Evolutionary conservation across 2,113 vertebrate genomes (phyloP).

Genomic region (Spermophilus dauricus): DNA sequence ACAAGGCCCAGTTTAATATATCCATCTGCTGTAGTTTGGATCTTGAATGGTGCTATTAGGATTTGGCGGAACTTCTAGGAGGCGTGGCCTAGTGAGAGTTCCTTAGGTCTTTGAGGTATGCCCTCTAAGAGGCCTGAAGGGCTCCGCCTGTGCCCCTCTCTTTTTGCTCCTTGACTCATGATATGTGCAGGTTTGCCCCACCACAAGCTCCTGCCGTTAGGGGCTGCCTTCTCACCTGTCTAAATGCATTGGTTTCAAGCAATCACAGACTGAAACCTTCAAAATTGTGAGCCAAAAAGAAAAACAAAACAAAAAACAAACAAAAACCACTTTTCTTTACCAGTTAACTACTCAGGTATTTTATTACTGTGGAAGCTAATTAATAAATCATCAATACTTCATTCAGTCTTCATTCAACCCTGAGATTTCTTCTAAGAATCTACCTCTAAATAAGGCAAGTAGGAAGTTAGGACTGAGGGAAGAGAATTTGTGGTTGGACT

Average conservation of each 20-base stretch:
- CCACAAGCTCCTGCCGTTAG: accelerated
- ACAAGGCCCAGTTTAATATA: not conserved
- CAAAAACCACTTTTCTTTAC: no score
- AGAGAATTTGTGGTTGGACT: no score
- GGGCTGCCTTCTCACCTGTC: not conserved
- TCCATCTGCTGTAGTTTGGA: not conserved
- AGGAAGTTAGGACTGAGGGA: not conserved
- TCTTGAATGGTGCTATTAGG: not conserved
- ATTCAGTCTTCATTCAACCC: not conserved
- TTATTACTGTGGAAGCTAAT: not conserved
- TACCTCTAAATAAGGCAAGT: not conserved
- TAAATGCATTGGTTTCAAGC: not conserved
- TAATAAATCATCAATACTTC: not conserved
- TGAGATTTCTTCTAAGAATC: not conserved
- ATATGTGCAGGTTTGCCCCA: not conserved
- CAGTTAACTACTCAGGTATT: not conserved
- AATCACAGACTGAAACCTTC: no score
- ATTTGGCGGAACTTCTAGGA: not conserved
- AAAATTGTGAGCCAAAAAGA: not conserved
- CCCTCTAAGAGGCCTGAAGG: not conserved
- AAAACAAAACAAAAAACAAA: no score
- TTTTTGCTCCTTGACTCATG: not conserved
- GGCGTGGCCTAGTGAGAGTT: not conserved
- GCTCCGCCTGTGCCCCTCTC: not conserved
- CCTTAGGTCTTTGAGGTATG: not conserved